phyloP scores from a whole-genome alignment of 2,113 vertebrate genomes.

The Oryzias woworae region DNA sequence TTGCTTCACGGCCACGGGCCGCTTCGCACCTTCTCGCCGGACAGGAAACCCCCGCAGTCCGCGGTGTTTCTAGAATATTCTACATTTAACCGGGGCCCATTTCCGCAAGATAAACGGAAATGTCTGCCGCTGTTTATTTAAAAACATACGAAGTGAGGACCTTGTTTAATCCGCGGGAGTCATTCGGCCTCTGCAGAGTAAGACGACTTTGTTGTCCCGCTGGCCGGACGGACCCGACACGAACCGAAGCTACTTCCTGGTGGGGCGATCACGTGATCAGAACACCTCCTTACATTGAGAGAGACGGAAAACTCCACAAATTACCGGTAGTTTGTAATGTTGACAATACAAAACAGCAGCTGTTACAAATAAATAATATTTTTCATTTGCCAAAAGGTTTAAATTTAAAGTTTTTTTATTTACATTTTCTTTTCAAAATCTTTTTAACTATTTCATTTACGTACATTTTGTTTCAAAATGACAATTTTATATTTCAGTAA shows the following conservation, averaged over 20 bases:
- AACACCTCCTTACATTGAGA: background rate
- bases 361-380: no score
- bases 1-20: constrained; percentile 61
- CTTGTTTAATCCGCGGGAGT: background rate
- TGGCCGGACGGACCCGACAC: constrained; percentile 34
- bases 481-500: no score
- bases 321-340: no score
- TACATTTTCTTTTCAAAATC: no score
- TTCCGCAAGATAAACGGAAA: background rate
- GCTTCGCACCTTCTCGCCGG: constrained; percentile 36
- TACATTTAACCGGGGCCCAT: constrained; percentile 74
- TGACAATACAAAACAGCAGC: no score
- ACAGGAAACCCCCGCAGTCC: constrained; percentile 41
- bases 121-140: background rate
- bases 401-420: no score
- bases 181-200: constrained; percentile 27
- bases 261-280: constrained; percentile 45
- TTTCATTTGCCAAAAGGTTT: no score
- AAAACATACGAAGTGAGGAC: background rate
- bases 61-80: constrained; percentile 65
- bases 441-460: no score
- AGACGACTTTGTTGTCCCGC: constrained; percentile 55
- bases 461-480: no score
- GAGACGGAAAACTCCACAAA: no score
- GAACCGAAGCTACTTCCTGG: constrained; percentile 4